A percentile compares a stretch with the other conserved stretches of the same genome.
Conservation (phyloP, 2,113 vertebrate genomes). For the Delphinapterus leucas region DNA sequence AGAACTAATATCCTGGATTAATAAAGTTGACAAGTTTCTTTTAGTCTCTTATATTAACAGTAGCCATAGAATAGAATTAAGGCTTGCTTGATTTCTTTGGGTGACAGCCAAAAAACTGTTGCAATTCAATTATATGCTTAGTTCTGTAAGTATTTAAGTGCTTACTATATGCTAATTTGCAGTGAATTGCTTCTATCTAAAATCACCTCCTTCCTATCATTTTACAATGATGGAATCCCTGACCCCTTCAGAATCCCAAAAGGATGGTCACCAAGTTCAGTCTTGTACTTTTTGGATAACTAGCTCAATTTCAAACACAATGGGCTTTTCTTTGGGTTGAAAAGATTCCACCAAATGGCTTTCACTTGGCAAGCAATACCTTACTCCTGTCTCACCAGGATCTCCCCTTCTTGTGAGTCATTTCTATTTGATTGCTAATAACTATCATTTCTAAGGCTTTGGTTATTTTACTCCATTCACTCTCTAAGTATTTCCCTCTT, state of each 20-base stretch:
- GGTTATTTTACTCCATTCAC: neutral
- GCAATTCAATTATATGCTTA: conserved; percentile 15
- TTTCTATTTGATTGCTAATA: neutral
- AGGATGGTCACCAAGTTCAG: neutral
- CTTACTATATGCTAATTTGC: neutral
- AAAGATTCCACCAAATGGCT: neutral
- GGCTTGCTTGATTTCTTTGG: neutral
- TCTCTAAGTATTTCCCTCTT: neutral
- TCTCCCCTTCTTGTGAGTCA: neutral
- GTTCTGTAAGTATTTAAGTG: neutral
- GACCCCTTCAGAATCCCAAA: neutral
- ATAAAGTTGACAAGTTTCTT: neutral
- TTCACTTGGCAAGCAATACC: neutral
- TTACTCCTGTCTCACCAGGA: neutral
- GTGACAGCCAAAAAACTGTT: neutral
- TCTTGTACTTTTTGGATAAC: neutral
- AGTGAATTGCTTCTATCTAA: neutral
- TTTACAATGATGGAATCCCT: neutral
- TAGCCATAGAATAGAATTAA: neutral
- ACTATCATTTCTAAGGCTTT: neutral
- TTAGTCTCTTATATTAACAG: neutral
- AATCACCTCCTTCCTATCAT: neutral
- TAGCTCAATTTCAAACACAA: neutral
- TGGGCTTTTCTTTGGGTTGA: neutral
- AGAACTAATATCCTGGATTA: neutral